phyloP scores from a whole-genome alignment of 2,888 invertebrate genomes.

The Steinernema scapterisci region DNA sequence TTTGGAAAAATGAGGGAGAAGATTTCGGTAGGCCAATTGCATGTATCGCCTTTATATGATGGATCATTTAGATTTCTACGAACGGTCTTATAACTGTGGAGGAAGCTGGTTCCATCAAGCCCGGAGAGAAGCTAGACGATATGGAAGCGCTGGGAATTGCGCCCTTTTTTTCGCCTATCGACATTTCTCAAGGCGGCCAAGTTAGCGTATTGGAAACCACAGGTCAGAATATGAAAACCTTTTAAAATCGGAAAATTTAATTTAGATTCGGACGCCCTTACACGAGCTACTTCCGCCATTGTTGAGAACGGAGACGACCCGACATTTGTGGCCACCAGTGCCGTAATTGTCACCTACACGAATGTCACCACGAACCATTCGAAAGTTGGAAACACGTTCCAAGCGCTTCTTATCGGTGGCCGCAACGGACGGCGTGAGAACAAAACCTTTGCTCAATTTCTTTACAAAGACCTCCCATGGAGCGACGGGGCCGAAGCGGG shows the following conservation, averaged over 20 bases:
- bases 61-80: constrained; percentile 55
- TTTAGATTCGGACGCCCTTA: constrained; percentile 49
- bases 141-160: constrained; percentile 60
- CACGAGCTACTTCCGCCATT: constrained; percentile 49
- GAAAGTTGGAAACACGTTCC: constrained; percentile 63
- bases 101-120: constrained; percentile 42
- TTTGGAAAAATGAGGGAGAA: constrained; percentile 57
- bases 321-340: constrained; percentile 57
- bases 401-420: constrained; percentile 62
- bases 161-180: constrained; percentile 64
- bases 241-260: neutral
- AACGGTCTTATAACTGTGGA: constrained; percentile 61
- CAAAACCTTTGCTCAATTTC: constrained; percentile 58
- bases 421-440: constrained; percentile 46
- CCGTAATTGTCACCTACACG: constrained; percentile 55
- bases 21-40: constrained; percentile 46
- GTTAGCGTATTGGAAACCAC: constrained; percentile 53
- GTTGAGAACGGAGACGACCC: constrained; percentile 48
- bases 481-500: constrained; percentile 63
- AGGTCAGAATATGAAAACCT: constrained; percentile 29
- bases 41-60: neutral
- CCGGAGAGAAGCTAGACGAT: constrained; percentile 51
- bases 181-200: constrained; percentile 51
- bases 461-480: constrained; percentile 64
- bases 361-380: constrained; percentile 47